These are phyloP conservation scores for Tympanoctomys barrerae DNA, from an alignment of 2,797 vertebrate genomes.

Conservation along the genomic window DNA sequence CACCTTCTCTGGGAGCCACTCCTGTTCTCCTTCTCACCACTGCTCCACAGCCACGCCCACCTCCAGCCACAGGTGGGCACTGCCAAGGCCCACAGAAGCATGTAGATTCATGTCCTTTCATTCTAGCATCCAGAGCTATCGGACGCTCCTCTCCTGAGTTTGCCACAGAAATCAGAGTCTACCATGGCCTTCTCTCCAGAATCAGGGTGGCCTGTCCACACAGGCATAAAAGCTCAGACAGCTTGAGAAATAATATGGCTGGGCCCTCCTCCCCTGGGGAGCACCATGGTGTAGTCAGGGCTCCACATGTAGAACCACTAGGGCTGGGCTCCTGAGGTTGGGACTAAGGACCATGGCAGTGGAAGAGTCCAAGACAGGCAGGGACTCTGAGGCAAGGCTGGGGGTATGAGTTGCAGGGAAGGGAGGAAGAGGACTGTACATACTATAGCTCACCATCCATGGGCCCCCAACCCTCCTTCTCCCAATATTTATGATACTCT, in stretches of 20 bases:
- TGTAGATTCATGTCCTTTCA: not conserved
- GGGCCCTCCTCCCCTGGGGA: not conserved
- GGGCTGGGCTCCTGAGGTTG: not conserved
- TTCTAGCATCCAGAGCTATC: not conserved
- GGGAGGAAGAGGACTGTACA: not conserved
- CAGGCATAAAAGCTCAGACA: not conserved
- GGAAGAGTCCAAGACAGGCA: not conserved
- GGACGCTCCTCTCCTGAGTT: not conserved
- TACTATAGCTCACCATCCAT: not conserved
- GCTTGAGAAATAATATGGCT: conserved; percentile 7
- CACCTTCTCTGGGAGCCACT: conserved; percentile 96
- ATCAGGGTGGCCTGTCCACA: not conserved
- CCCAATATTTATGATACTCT: not conserved
- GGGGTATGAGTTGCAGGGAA: not conserved
- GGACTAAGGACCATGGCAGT: not conserved
- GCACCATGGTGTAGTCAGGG: not conserved
- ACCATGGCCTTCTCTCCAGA: not conserved
- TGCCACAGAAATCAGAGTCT: not conserved
- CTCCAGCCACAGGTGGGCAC: conserved; percentile 94
- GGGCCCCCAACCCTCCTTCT: not conserved
- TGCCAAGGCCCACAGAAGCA: not conserved
- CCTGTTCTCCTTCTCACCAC: conserved; percentile 97
- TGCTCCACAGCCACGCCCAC: conserved; percentile 97
- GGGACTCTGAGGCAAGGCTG: not conserved
- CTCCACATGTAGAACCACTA: not conserved